Percentiles rank a stretch among this genome's conserved stretches.
Evolutionary conservation across 2,888 invertebrate species (phyloP).

Genomic region (Chalcis sispes): DNA sequence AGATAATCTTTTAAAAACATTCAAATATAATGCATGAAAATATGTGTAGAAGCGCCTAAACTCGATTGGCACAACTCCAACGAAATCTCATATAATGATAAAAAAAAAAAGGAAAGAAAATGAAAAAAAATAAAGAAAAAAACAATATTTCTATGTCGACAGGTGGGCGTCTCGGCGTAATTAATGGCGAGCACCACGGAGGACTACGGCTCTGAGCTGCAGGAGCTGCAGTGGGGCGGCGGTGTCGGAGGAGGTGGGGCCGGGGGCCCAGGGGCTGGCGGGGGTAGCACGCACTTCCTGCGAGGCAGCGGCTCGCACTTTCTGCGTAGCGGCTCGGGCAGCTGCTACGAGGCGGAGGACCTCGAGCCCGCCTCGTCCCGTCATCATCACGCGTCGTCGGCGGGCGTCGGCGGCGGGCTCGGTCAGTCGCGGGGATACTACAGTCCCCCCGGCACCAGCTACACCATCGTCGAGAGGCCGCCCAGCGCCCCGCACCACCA

Average conservation of each 20-base stretch:
- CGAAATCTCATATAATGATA: too few relatives aligned
- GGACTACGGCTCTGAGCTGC: conserved; percentile 74
- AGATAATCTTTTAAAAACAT: too few relatives aligned
- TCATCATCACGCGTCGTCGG: conserved; percentile 74
- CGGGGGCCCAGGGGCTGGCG: conserved; percentile 64
- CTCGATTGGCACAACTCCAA: too few relatives aligned
- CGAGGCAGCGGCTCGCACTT: conserved; percentile 62
- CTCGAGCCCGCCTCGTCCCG: conserved; percentile 68
- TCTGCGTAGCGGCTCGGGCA: conserved; percentile 62
- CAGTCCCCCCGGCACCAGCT: conserved; percentile 92
- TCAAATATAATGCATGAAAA: too few relatives aligned
- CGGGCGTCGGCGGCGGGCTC: conserved; percentile 67
- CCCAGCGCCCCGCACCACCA: conserved; percentile 85
- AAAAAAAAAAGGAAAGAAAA: too few relatives aligned
- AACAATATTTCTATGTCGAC: background rate
- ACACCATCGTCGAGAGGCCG: conserved; percentile 90
- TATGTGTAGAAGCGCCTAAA: too few relatives aligned
- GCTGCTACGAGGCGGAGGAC: conserved; percentile 75
- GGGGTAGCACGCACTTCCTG: conserved; percentile 62
- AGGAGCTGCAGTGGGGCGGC: conserved; percentile 74
- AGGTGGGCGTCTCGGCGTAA: conserved; percentile 41
- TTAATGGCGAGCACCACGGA: conserved; percentile 74
- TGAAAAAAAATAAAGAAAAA: too few relatives aligned
- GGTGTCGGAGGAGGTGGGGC: conserved; percentile 74
- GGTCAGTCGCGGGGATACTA: conserved; percentile 80